Evolutionary conservation across 2,888 invertebrate genomes (phyloP), one percentile per base, ranked within the genome.

Genomic region (Eristalinus sepulchralis): DNA sequence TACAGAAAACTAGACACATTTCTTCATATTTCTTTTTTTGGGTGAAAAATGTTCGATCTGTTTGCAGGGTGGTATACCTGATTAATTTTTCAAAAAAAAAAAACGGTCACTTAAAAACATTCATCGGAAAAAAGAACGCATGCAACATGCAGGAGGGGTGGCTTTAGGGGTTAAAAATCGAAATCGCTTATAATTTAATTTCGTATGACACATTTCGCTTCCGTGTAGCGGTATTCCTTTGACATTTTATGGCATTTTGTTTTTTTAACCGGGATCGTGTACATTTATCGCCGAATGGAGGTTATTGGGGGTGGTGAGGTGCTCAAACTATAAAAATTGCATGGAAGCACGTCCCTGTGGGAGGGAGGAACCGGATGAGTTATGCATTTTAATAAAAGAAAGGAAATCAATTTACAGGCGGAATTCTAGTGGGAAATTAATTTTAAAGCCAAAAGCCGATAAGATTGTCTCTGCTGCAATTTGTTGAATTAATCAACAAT

Each of bases 1-100:
- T 88, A 89, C 89, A 89, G 88, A 89, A 90, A 90, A 90, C 91
- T 90, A 91, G 90, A 91, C 91, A 91, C 89, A 91, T 90, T 91
- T 89, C 84, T 64, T 75, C 24, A 64, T 31, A 27, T n/a, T 47
- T 17, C 0, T 5, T 47, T 47, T 47, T 47, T n/a, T 5, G n/a
- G 47, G 0, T 2, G n/a, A 17, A 47, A 47, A 47, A 39, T 39
- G 39, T 39, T 39, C 27, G n/a, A 39, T 39, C 39, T 47, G 47
- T 47, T 17, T 9, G 47, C 17, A 27, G 13, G 53, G 6, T 33
- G 53, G 6, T 33, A 13, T 10, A 39, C 17, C 33, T 36, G 24
- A 36, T 71, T 27, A 17, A 17, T 27, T 60, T 71, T 5, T 3
- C 2, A 27, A 27, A 27, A 27, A 27, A 27, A 27, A 27, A 27